Conservation (phyloP, 2,113 vertebrate species). For the Regulus satrapa region DNA sequence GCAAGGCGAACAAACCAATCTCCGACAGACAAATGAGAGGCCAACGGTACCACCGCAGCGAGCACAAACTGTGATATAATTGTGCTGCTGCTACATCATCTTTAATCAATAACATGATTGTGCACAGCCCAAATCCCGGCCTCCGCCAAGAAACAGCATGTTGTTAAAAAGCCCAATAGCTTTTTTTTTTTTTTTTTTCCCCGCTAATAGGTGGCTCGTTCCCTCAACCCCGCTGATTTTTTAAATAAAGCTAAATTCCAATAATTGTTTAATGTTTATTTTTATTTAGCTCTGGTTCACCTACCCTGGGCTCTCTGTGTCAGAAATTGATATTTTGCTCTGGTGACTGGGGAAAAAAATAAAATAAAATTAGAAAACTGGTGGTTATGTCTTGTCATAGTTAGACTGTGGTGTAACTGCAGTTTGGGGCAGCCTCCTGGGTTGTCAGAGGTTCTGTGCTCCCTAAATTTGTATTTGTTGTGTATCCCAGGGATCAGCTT, state of each 20-base stretch:
- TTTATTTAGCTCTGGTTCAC: constrained; percentile 78
- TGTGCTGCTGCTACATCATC: constrained; percentile 69
- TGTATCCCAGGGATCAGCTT: background rate
- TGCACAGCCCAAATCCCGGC: constrained; percentile 54
- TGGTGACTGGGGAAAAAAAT: background rate
- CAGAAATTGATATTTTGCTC: constrained; percentile 72
- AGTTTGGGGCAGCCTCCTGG: fast-evolving
- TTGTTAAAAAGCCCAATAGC: constrained; percentile 71
- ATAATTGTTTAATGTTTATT: constrained; percentile 83
- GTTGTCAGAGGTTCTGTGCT: background rate
- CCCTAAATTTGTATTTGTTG: background rate
- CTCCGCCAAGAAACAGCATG: constrained; percentile 72
- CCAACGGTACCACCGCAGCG: background rate
- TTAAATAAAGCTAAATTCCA: constrained; percentile 78
- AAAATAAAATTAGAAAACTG: background rate
- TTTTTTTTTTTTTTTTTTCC: constrained; percentile 26
- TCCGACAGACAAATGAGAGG: constrained; percentile 52
- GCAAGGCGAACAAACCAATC: constrained; percentile 26
- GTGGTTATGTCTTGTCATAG: background rate
- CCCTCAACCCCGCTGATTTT: constrained; percentile 74
- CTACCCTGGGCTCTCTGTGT: constrained; percentile 49
- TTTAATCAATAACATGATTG: constrained; percentile 72
- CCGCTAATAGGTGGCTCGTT: constrained; percentile 71
- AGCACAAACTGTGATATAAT: constrained; percentile 67
- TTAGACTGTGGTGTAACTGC: fast-evolving